These are phyloP conservation scores for Psilanteris sp. DNA, from an alignment of 1,140 invertebrate genomes.

Conservation along the genomic window DNA sequence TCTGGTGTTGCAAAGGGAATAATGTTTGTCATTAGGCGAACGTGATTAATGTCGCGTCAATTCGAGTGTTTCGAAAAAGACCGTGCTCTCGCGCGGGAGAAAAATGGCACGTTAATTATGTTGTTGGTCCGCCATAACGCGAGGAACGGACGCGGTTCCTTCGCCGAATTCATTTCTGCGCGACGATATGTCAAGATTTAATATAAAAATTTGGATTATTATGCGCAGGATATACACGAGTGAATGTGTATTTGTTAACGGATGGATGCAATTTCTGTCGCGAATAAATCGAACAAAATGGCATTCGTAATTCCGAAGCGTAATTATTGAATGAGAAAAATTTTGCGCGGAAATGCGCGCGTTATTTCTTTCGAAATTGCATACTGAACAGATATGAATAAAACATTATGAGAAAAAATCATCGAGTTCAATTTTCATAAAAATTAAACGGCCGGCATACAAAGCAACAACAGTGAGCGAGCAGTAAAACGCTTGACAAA, in stretches of 20 bases:
- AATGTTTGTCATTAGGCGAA: no score
- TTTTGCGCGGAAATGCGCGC: not conserved
- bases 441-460: slow-evolving; percentile 49
- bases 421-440: slow-evolving; percentile 56
- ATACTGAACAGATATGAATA: slow-evolving; percentile 31
- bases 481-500: slow-evolving; percentile 61
- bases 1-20: no score
- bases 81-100: no score
- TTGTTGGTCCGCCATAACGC: no score
- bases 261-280: not conserved
- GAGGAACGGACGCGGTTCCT: no score
- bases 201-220: not conserved
- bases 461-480: slow-evolving; percentile 36
- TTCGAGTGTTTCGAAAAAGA: no score
- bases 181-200: no score
- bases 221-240: not conserved
- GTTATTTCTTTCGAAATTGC: slow-evolving; percentile 14
- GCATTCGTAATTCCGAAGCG: not conserved
- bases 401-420: slow-evolving; percentile 46
- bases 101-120: no score
- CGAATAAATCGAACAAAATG: not conserved
- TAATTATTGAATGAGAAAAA: slow-evolving; percentile 9
- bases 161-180: no score
- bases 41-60: no score
- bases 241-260: slow-evolving; percentile 1